Conservation (phyloP, 1,140 invertebrate genomes). For the Drosophila saltans region DNA sequence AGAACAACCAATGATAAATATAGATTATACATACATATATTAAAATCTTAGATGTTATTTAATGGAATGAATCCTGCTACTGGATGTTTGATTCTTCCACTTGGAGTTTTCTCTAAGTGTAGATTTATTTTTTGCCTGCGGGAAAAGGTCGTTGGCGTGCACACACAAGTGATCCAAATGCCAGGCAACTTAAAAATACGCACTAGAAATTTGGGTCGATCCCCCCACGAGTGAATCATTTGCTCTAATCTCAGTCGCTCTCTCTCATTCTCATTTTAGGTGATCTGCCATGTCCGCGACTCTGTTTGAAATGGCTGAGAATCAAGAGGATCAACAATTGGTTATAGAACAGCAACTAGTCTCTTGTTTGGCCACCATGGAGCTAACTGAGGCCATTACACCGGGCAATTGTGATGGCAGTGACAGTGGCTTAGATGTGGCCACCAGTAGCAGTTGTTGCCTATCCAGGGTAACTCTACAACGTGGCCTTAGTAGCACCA, state of each 20-base stretch:
- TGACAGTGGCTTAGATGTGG: slow-evolving; percentile 90
- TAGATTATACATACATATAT: slow-evolving; percentile 1
- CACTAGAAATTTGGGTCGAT: slow-evolving; percentile 64
- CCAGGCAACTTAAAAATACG: slow-evolving; percentile 75
- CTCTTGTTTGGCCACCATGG: slow-evolving; percentile 60
- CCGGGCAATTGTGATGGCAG: slow-evolving; percentile 86
- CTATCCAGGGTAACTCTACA: slow-evolving; percentile 67
- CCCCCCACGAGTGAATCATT: slow-evolving; percentile 39
- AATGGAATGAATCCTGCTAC: no score
- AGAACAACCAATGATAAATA: no score
- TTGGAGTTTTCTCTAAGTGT: background rate
- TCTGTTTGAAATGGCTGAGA: slow-evolving; percentile 63
- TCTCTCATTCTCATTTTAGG: slow-evolving; percentile 22
- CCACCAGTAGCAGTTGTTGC: slow-evolving; percentile 84
- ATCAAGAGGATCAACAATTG: slow-evolving; percentile 46
- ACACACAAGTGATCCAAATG: slow-evolving; percentile 52
- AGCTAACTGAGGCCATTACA: slow-evolving; percentile 53
- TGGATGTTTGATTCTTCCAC: no score
- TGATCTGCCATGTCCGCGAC: slow-evolving; percentile 63
- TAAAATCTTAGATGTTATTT: background rate
- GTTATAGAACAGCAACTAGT: slow-evolving; percentile 64
- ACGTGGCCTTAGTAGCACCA: slow-evolving; percentile 85
- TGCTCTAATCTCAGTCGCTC: slow-evolving; percentile 9
- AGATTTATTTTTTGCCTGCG: slow-evolving; percentile 39
- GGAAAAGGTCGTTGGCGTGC: slow-evolving; percentile 73